Evolutionary conservation across 2,888 invertebrate species (phyloP).

Genomic region (Acrocyrtus sp.): DNA sequence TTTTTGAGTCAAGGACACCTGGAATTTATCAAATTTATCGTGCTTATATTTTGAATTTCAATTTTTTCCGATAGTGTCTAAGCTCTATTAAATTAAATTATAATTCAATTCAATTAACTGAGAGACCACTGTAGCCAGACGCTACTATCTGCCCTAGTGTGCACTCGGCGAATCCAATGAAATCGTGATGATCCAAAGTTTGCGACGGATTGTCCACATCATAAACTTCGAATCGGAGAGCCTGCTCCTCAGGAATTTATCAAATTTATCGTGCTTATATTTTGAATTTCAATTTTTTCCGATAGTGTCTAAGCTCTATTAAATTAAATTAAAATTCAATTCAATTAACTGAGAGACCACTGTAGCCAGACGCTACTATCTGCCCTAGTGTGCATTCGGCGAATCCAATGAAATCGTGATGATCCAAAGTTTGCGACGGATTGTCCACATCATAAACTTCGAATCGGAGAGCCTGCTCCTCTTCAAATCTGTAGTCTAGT

Average conservation of each 20-base stretch:
- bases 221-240: conserved; percentile 69
- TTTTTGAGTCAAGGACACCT: conserved; percentile 55
- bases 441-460: conserved; percentile 68
- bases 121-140: conserved; percentile 64
- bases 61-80: too few relatives aligned
- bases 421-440: conserved; percentile 64
- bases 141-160: conserved; percentile 69
- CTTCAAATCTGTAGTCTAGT: conserved; percentile 71
- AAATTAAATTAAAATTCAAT: too few relatives aligned
- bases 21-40: too few relatives aligned
- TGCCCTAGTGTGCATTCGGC: conserved; percentile 70
- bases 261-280: too few relatives aligned
- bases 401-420: conserved; percentile 70
- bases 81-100: too few relatives aligned
- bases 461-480: conserved; percentile 70
- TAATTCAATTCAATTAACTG: too few relatives aligned
- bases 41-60: too few relatives aligned
- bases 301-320: too few relatives aligned
- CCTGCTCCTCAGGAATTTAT: conserved; percentile 71
- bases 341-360: conserved; percentile 48
- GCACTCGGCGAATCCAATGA: conserved; percentile 70
- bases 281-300: too few relatives aligned
- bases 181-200: conserved; percentile 67
- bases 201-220: conserved; percentile 66
- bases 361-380: conserved; percentile 65